Evolutionary conservation across 2,113 vertebrate species (phyloP), one percentile per base, ranked within the genome.

Genomic region (Tiliqua scincoides): DNA sequence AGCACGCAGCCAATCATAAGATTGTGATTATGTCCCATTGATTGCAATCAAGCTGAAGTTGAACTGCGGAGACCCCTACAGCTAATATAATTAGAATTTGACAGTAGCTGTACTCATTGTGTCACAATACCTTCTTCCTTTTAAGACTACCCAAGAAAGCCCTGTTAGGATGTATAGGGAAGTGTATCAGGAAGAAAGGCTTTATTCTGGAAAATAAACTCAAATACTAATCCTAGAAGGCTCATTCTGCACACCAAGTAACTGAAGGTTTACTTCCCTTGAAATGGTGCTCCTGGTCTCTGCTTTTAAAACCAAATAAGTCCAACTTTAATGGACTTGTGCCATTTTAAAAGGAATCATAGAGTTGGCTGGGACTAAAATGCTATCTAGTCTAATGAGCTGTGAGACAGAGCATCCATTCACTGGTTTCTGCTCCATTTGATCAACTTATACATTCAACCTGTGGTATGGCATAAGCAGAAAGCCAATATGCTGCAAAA

Each of bases 11-110:
- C 57, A 85, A 84, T 61, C 77, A 65, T 59, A 65, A 43, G 54
- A 80, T 15, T 63, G 68, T 52, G 57, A 80, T 15, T 63, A 71
- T 32, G 63, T 27, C 59, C 35, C 77, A 62, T 79, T 79, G 77
- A 79, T 79, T 79, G 57, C 77, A 79, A 79, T 79, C 77, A 79
- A 37, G 63, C 30, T 32, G 52, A 32, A 81, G 48, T 65, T 67
- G 18, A 81, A 54, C 30, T 32, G 40, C 79, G 32, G 79, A 1
- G 9, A 68, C 10, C 11, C 12, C 65, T 68, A n/a, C 3, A 27
- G 4, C 40, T 23, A 73, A 25, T 3, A 2, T 52, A 63, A 81
- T 81, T 52, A 52, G 71, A 48, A 73, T 11, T 48, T 43, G 14
- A 73, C 37, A 73, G 25, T 4, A 27, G 40, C 40, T 27, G 37